Conservation (phyloP, 2,113 vertebrate genomes). For the Pluvianellus socialis region DNA sequence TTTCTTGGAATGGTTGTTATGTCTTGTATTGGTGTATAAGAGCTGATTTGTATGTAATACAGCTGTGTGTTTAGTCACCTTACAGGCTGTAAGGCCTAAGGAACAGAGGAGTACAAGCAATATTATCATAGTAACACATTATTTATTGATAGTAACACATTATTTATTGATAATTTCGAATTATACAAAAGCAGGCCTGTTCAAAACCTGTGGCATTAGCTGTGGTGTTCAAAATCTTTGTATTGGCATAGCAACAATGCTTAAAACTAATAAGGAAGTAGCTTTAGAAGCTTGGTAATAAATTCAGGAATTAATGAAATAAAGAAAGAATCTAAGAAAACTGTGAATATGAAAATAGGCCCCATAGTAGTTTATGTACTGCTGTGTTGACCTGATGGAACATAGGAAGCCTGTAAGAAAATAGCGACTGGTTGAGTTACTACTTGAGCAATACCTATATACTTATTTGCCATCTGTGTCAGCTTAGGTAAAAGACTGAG, state of each 20-base stretch:
- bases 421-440: background rate
- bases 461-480: background rate
- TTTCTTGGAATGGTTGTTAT: constrained; percentile 1
- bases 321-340: background rate
- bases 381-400: background rate
- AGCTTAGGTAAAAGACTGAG: background rate
- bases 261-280: background rate
- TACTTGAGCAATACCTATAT: background rate
- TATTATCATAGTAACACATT: background rate
- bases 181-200: background rate
- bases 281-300: background rate
- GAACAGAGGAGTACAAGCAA: background rate
- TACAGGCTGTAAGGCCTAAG: background rate
- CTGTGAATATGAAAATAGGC: background rate
- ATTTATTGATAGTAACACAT: background rate
- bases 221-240: background rate
- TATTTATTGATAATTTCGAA: background rate
- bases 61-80: background rate
- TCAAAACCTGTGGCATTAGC: background rate
- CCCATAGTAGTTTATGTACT: background rate
- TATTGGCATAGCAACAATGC: background rate
- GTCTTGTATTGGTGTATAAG: background rate
- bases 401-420: background rate
- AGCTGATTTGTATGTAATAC: background rate
- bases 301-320: background rate